Base-by-base conservation (phyloP, 2,113 vertebrate species). In the Leptosomus discolor region DNA sequence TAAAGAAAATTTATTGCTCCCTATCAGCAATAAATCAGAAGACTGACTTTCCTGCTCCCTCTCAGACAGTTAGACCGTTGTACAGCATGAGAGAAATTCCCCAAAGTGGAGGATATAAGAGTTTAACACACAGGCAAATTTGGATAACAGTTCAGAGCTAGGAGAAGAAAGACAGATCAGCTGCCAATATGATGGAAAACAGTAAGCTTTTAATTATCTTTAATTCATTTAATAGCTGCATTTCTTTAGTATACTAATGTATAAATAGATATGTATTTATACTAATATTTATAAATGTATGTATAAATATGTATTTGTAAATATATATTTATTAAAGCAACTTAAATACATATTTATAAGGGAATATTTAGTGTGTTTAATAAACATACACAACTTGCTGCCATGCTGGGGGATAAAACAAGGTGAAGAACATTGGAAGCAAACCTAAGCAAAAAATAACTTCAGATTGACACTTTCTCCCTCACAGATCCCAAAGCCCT, bases 1-100 rank as follows among this genome's bases (percentile, higher is more conserved):
- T 96, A 96, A 95, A 94, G 95, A 81, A 92, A 97, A 97, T 97
- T 92, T 96, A 97, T 87, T 82, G 96, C 68, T 85, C 94, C 79
- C 73, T 63, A 96, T 91, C 95, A 95, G 94, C 80, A 89, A 96
- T 97, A 97, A 97, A 97, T 98, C 96, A 95, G 85, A 82, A 94
- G 54, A 85, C 15, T 1, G 43, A 94, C 84, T 96, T 95, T 71
- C 70, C 90, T 92, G 58, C 76, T 96, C 86, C 90, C 45, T 85
- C 74, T 87, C 93, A 92, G 84, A 90, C 79, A 95, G 92, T 75
- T 70, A 92, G 50, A 29, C 77, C 57, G 50, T n/a, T 81, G 88
- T 91, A 77, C 37, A 88, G 77, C 16, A 14, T 6, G 65, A 96
- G 57, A 73, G 89, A 57, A 85, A 54, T 73, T 84, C 80, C 68